These are phyloP conservation scores for Reticulitermes speratus DNA, from an alignment of 1,140 invertebrate species.

Conservation along the genomic window DNA sequence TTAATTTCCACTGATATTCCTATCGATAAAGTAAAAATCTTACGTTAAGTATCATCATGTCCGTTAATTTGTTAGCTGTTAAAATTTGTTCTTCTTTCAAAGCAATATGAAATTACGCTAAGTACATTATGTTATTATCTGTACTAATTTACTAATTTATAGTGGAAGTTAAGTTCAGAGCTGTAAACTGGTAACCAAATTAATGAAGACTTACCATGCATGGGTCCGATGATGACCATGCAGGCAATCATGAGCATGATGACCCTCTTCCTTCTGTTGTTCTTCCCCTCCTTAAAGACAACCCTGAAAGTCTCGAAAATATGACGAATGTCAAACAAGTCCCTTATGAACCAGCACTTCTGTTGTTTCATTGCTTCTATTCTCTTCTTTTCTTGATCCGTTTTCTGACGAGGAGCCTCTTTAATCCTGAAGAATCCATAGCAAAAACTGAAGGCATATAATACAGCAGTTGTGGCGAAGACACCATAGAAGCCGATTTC, in stretches of 20 bases:
- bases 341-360: constrained; percentile 46
- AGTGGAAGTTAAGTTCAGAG: too few species aligned
- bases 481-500: constrained; percentile 79
- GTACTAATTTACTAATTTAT: too few species aligned
- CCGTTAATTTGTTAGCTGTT: too few species aligned
- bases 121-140: too few species aligned
- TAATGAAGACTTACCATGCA: constrained; percentile 63
- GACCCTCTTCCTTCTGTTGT: constrained; percentile 67
- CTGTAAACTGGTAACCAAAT: too few species aligned
- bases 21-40: too few species aligned
- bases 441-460: constrained; percentile 71
- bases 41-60: too few species aligned
- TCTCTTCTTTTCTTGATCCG: constrained; percentile 35
- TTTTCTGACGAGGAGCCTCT: constrained; percentile 46
- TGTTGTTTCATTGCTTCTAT: background rate
- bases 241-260: constrained; percentile 73
- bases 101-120: too few species aligned
- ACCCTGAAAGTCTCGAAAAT: constrained; percentile 72
- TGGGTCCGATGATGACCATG: constrained; percentile 79
- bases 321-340: constrained; percentile 73
- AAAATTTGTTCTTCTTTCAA: too few species aligned
- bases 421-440: constrained; percentile 65
- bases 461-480: constrained; percentile 67
- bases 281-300: constrained; percentile 70
- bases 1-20: too few species aligned